Evolutionary conservation across 2,113 vertebrate genomes (phyloP), one percentile per base, ranked within the genome.

Genomic region (Catharus fuscescens): DNA sequence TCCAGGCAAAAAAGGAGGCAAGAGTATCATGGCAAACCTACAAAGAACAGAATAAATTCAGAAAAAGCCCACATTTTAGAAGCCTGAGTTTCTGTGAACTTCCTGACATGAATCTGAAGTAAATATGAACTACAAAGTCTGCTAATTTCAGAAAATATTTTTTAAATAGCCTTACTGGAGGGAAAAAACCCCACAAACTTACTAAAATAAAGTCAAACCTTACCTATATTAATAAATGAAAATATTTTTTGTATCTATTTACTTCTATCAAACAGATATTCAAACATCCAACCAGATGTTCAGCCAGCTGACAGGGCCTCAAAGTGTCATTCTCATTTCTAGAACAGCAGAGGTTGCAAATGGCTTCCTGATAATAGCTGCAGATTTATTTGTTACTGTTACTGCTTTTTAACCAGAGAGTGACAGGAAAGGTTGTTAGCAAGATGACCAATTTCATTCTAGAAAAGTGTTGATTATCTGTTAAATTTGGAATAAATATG

Each of bases 151-250:
- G 9, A 81, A 52, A 24, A 20, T 29, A 9, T 17, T 88, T 42
- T 54, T 78, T 50, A 57, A 64, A 71, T 53, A 57, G 21, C 3
- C 3, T 6, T 31, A 45, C 3, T 40, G 25, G 50, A 16, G 25
- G 5, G 15, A 28, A 9, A 20, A 26, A 12, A 45, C 12, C 40
- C 5, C 11, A 40, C 14, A 23, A 32, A 3, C 2, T 1, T 0
- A 28, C 3, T 18, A 23, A 73, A 67, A 80, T 23, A 47, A 56
- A 83, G 5, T 0, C 5, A 78, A 83, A 18, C 5, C 4, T 26
- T 13, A 18, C 1, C 15, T 60, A 36, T 6, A 25, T 34, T 54
- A 78, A 50, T 14, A 71, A 47, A 47, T 26, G 2, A 71, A 66
- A 78, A 59, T 1, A 20, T 0, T 17, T 61, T 74, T 60, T 65